Conservation (phyloP, 1,140 invertebrate species). For the Gerris buenoi region DNA sequence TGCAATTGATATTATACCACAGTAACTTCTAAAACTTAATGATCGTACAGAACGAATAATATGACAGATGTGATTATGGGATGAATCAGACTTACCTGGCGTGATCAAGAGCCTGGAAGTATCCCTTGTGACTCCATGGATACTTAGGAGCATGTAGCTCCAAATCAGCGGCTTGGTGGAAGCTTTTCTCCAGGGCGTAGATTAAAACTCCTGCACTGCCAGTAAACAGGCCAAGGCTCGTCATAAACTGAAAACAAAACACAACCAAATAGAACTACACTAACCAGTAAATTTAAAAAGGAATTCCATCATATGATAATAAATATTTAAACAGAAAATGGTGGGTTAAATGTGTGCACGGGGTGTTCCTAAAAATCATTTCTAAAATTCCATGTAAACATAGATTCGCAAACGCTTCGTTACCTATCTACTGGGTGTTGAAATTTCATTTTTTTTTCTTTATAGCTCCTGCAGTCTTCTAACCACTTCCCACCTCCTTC, state of each 20-base stretch:
- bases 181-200: constrained; percentile 72
- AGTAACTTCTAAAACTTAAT: too few relatives aligned
- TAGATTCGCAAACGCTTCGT: too few relatives aligned
- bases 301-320: not conserved
- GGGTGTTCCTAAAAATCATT: too few relatives aligned
- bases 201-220: constrained; percentile 65
- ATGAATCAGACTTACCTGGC: constrained; percentile 35
- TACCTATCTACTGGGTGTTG: too few relatives aligned
- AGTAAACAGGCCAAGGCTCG: constrained; percentile 57
- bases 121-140: constrained; percentile 54
- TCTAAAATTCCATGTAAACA: too few relatives aligned
- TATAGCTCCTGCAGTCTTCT: too few relatives aligned
- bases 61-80: too few relatives aligned
- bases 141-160: constrained; percentile 57
- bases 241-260: constrained; percentile 46
- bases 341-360: too few relatives aligned
- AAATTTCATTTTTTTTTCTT: too few relatives aligned
- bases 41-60: too few relatives aligned
- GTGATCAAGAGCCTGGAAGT: constrained; percentile 51
- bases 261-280: not conserved
- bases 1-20: too few relatives aligned
- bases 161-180: constrained; percentile 55
- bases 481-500: too few relatives aligned
- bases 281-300: not conserved
- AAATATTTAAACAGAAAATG: constrained; percentile 1